Base-by-base conservation (phyloP, 2,113 vertebrate species). In the Mola mola region DNA sequence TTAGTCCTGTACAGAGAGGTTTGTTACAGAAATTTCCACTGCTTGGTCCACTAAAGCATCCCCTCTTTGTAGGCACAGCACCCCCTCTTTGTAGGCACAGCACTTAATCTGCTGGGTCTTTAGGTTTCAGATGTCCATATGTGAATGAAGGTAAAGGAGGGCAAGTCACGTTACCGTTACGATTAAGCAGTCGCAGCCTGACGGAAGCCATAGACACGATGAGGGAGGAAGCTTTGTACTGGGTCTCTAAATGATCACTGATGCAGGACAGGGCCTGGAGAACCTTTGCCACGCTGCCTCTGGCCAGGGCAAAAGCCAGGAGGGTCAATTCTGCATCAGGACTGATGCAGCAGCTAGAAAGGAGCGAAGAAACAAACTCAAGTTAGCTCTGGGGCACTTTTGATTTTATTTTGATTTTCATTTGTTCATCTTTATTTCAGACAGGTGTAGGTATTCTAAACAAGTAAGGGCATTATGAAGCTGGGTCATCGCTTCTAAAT, bases 231-330 rank as follows among this genome's bases (percentile, higher is more conserved):
- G 97, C 96, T 16, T 92, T 91, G 73, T 98, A 99, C 3, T 91
- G 85, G 0, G 90, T 83, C 70, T 94, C 92, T 70, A 95, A 75
- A 56, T 94, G 94, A 63, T 93, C 93, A 0, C 89, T 90, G 88
- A 98, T 92, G 13, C 94, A 88, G 57, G 94, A 94, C 28, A 99
- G 90, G 20, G 95, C 95, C 79, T 89, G 92, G 24, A 99, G 63
- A 46, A 99, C 94, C 90, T 98, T 99, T 17, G 95, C 93, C 37
- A 99, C 87, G 20, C 95, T 98, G 29, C 96, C 96, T 81, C 97
- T 90, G 68, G 97, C 96, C 72, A 99, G 89, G 58, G 97, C 95
- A 48, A 99, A 99, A 19, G 96, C 95, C 86, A 99, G 75, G 33
- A 98, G 92, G 4, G 95, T 98, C 78, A 98, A 74, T 63, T 98